Conservation (phyloP, 2,888 invertebrate genomes). For the Xylota segnis region DNA sequence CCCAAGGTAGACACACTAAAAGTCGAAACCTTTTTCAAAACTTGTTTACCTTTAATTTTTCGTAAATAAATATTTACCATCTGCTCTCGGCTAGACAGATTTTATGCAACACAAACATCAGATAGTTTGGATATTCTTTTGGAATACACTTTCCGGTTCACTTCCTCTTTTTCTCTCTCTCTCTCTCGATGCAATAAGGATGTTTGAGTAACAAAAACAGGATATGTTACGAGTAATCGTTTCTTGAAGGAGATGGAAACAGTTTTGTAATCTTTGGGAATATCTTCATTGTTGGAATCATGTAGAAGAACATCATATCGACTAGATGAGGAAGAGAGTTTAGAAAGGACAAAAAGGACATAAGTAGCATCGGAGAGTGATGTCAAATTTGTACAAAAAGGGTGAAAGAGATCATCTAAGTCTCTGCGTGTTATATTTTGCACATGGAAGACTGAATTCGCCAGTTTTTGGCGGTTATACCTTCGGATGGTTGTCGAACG, state of each 20-base stretch:
- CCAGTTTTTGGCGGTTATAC: no score
- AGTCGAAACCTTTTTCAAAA: conserved; percentile 14
- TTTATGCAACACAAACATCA: conserved; percentile 31
- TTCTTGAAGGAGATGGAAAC: not conserved
- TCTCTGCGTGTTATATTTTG: no score
- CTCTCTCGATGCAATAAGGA: not conserved
- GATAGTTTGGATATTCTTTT: conserved; percentile 14
- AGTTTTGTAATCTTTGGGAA: no score
- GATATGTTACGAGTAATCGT: not conserved
- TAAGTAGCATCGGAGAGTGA: no score
- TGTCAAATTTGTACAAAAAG: no score
- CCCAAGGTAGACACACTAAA: not conserved
- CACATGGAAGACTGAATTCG: no score
- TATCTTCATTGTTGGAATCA: no score
- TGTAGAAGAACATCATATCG: no score
- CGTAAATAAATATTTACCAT: conserved; percentile 43
- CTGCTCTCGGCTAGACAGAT: conserved; percentile 16
- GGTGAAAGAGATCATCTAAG: no score
- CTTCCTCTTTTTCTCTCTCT: not conserved
- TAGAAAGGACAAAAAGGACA: no score
- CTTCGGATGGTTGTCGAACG: no score
- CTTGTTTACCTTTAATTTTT: conserved; percentile 48
- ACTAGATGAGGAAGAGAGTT: no score
- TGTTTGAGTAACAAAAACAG: not conserved
- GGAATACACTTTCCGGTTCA: conserved; percentile 14